Base-by-base conservation (phyloP, 2,888 invertebrate genomes). In the Meteorus colon region DNA sequence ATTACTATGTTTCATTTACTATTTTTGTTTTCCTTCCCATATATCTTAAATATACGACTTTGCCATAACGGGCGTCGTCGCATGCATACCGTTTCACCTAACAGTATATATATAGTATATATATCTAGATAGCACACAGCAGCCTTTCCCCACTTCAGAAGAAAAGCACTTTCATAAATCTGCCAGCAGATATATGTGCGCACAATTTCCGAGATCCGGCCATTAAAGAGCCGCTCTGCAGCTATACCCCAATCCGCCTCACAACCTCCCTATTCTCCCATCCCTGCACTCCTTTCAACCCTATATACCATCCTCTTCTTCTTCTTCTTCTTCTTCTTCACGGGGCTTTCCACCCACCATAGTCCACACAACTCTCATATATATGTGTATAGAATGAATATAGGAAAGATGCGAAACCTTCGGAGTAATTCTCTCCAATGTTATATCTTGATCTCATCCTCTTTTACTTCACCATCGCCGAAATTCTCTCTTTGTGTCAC, bases 121-220 rank as follows among this genome's bases (percentile, higher is more conserved):
- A 48, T 5, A 55, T 19, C 19, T 55, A 78, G 77, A 41, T 78
- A 80, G 82, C 78, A 81, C 80, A 81, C 65, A 81, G 78, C 79
- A 86, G 86, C 88, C 89, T 89, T 89, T 89, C 89, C 89, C 89
- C 89, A 89, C 89, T 90, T 89, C 88, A 89, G 90, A 90, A 92
- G 92, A 92, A 91, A 92, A 92, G 94, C 94, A 94, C 94, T 95
- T 95, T 95, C 95, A 95, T 95, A 95, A 95, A 95, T 95, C 95
- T 95, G 94, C 94, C 92, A 92, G 92, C 93, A 95, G 94, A 95
- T 95, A 95, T 95, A 95, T 94, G 94, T 94, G 94, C 94, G 94
- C 94, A 94, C 94, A 95, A 95, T 95, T 95, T 95, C 95, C 95
- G 94, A 94, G 94, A 94, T 94, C 94, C 94, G 94, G 94, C 95